Evolutionary conservation across 1,140 invertebrate species (phyloP).

Genomic region (Elymnias hypermnestra): DNA sequence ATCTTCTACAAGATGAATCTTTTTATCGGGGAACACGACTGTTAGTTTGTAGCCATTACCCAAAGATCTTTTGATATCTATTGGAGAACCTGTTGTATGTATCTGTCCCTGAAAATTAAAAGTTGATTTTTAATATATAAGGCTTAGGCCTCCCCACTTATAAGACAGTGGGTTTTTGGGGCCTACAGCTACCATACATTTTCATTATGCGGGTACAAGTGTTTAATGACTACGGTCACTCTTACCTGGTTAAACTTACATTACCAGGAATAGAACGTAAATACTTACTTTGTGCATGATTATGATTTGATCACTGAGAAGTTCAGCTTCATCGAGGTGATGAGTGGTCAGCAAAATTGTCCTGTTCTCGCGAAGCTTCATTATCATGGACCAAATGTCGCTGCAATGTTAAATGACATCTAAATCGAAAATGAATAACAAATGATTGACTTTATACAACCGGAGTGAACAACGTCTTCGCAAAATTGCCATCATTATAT

Average conservation of each 20-base stretch:
- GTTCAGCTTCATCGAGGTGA: conserved; percentile 82
- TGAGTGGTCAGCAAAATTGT: conserved; percentile 85
- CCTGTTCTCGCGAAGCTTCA: conserved; percentile 79
- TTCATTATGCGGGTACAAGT: too few species aligned
- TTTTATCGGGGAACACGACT: conserved; percentile 61
- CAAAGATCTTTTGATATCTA: conserved; percentile 85
- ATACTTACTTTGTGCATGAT: conserved; percentile 80
- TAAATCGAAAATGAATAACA: too few species aligned
- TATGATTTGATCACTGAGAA: conserved; percentile 80
- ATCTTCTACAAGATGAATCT: conserved; percentile 21
- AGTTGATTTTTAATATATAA: too few species aligned
- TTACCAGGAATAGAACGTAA: too few species aligned
- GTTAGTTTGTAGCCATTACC: conserved; percentile 86
- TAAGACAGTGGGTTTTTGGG: too few species aligned
- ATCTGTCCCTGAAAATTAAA: conserved; percentile 76
- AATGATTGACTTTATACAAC: too few species aligned
- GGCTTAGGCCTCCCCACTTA: too few species aligned
- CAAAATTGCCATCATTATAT: too few species aligned
- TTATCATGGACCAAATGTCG: conserved; percentile 86
- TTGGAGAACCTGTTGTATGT: conserved; percentile 78
- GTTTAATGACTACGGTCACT: too few species aligned
- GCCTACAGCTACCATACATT: too few species aligned
- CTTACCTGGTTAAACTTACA: too few species aligned
- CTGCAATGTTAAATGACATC: conserved; percentile 43
- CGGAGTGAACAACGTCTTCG: too few species aligned